Base-by-base conservation (phyloP, 2,113 vertebrate genomes). In the Indri indri region DNA sequence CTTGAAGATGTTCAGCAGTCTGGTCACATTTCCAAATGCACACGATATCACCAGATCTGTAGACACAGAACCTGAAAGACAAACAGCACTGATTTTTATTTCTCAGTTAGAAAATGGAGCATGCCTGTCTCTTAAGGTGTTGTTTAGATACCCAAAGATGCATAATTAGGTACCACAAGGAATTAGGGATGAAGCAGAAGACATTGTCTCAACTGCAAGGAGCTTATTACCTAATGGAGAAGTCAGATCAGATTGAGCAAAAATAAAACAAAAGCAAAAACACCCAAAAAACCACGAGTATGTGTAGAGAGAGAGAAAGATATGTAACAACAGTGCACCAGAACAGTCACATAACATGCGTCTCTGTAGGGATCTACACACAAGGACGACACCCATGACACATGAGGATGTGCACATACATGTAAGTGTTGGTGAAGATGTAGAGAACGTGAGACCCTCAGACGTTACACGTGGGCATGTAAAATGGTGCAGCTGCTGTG, bases 61-160 rank as follows among this genome's bases (percentile, higher is more conserved):
- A 65, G 88, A 88, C 42, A 50, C 14, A 65, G 68, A 89, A 47
- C 74, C 96, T 97, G 86, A 32, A 97, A 94, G 79, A 89, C 42
- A 97, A 74, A 87, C 54, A 77, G 70, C 40, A 52, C 14, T 1
- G 30, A n/a, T 20, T 77, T 87, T 91, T 54, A 85, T 54, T 71
- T 85, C 52, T 25, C 40, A 54, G 0, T 16, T 40, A 40, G 59
- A 59, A 68, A 79, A 77, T 0, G 1, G 40, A 82, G 40, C 40
- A 54, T 4, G 5, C 27, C 74, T 77, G 2, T 20, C 2, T 17
- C 61, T 91, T 20, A 34, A 57, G 22, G 17, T 42, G 37, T 4
- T 25, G 16, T 42, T 6, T 34, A 91, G 70, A 54, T 14, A 18
- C 5, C 6, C 68, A 2, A 20, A 52, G 14, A 40, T 17, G n/a